Percentiles rank a stretch among this genome's conserved stretches.
Evolutionary conservation across 2,797 vertebrate genomes (phyloP).

Genomic region (Karalla daura): DNA sequence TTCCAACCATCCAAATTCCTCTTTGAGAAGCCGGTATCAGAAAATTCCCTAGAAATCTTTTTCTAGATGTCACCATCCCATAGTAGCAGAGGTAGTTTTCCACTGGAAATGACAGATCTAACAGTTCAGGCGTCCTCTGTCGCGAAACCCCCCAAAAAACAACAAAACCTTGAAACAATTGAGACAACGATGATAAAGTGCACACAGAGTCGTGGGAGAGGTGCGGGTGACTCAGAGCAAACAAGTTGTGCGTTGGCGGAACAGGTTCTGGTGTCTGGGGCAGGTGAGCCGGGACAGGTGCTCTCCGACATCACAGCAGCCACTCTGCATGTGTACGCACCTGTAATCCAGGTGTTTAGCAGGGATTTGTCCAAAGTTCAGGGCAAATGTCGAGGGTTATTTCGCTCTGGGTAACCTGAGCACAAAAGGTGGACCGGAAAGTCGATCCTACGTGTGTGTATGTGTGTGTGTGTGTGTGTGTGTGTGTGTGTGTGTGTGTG

Average conservation of each 20-base stretch:
- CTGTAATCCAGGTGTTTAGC: slow-evolving; percentile 19
- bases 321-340: not conserved
- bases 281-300: slow-evolving; percentile 54
- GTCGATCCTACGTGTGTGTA: not conserved
- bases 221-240: slow-evolving; percentile 73
- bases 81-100: not conserved
- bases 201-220: slow-evolving; percentile 65
- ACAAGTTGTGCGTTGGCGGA: slow-evolving; percentile 65
- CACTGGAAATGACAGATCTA: not conserved
- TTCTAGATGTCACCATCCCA: too few species aligned
- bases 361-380: not conserved
- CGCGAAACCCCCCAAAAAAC: too few species aligned
- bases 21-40: too few species aligned
- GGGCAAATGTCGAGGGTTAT: not conserved
- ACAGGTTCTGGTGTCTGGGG: slow-evolving; percentile 67
- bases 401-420: not conserved
- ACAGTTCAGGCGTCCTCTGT: too few species aligned
- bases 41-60: too few species aligned
- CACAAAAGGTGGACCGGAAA: not conserved
- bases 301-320: slow-evolving; percentile 1
- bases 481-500: slow-evolving; percentile 8
- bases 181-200: slow-evolving; percentile 49
- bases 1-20: too few species aligned
- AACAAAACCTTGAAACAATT: slow-evolving; percentile 65
- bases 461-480: slow-evolving; percentile 13